Evolutionary conservation across 2,797 vertebrate species (phyloP).

Genomic region (Smutsia gigantea): DNA sequence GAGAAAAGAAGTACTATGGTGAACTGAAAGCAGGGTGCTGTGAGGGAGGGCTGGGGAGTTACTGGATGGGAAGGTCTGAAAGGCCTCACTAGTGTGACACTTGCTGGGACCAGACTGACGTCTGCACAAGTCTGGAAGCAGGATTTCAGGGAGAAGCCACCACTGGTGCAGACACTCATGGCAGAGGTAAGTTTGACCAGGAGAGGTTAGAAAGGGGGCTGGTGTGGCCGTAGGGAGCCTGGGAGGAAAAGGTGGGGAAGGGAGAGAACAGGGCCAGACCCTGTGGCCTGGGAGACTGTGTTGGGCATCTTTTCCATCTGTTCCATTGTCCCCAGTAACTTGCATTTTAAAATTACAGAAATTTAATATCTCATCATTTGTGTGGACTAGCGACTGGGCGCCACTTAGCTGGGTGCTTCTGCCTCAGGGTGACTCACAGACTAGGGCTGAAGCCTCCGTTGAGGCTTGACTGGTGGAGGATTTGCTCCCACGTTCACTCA

Average conservation of each 20-base stretch:
- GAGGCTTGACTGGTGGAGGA: too few relatives aligned
- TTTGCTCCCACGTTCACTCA: too few relatives aligned
- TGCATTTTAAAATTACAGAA: too few relatives aligned
- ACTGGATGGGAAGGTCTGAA: background rate
- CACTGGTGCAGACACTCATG: too few relatives aligned
- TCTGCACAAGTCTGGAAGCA: background rate
- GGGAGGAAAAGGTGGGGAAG: background rate
- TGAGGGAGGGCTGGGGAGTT: background rate
- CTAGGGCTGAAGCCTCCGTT: background rate
- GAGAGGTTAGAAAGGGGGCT: background rate
- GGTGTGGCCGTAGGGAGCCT: background rate
- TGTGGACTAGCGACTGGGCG: background rate
- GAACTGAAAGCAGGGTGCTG: too few relatives aligned
- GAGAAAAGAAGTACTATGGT: too few relatives aligned
- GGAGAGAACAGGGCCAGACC: background rate
- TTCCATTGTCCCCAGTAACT: background rate
- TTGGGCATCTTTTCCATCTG: background rate
- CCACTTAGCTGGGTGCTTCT: background rate
- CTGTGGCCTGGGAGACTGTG: background rate
- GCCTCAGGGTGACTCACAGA: background rate
- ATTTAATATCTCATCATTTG: background rate
- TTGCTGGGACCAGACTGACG: too few relatives aligned
- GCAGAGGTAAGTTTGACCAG: too few relatives aligned
- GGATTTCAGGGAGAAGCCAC: background rate
- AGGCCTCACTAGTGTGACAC: too few relatives aligned